Base-by-base conservation (phyloP, 2,797 vertebrate species). In the Pelobates cultripes region DNA sequence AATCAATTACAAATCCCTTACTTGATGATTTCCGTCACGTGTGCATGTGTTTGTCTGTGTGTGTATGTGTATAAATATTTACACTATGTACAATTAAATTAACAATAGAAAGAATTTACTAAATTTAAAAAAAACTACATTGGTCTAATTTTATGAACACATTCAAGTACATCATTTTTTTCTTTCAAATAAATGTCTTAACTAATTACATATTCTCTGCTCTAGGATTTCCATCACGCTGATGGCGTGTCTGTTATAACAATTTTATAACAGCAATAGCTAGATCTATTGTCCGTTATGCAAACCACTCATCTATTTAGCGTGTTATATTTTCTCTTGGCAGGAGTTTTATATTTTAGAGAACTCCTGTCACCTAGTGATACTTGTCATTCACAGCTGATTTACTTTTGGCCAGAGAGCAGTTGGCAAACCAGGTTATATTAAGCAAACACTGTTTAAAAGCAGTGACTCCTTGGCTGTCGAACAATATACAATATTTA, bases 351-450 rank as follows among this genome's bases (percentile, higher is more conserved):
- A 28, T 45, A n/a, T 70, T 43, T 43, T 44, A 45, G 68, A 70
- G 68, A 13, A 44, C 3, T 3, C 13, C 57, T 69, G 51, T 80
- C 63, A 45, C 72, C 71, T 75, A 60, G 63, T 74, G 71, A 75
- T 80, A 80, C 47, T 47, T 80, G 79, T 74, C 79, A 80, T 75
- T 80, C 47, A 60, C 71, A 74, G 64, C 17, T 45, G 57, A 80
- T 80, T 69, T 69, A 75, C 67, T 69, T 80, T 80, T 80, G 53
- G 63, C 63, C 42, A 74, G 41, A 45, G 12, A 69, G 51, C 4
- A 44, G 78, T 44, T 73, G n/a, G 42, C 53, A 75, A 74, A 80
- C n/a, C 67, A n/a, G 47, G 15, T 45, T 68, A 55, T 73, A 44
- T 43, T 68, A 68, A 73, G 51, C 47, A 80, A 44, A 28, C 61